Percentiles rank a stretch among this genome's conserved stretches.
Evolutionary conservation across 2,797 vertebrate genomes (phyloP).

Genomic region (Sebastolobus altivelis): DNA sequence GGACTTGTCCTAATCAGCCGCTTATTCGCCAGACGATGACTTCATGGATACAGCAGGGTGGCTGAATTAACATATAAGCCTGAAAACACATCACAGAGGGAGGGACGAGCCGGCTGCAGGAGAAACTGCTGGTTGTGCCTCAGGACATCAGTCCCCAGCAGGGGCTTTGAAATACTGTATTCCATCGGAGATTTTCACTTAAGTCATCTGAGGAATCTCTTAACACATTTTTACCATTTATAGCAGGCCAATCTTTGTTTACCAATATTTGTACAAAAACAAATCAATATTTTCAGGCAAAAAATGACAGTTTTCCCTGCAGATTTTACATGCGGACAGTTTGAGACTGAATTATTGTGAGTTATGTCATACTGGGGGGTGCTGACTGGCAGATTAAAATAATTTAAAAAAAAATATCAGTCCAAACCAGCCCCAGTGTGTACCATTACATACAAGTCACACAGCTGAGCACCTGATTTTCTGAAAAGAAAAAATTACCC

Average conservation of each 20-base stretch:
- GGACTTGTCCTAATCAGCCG: slow-evolving; percentile 66
- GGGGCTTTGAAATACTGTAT: slow-evolving; percentile 6
- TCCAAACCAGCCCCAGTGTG: no score
- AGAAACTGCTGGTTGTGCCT: slow-evolving; percentile 42
- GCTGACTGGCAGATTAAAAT: no score
- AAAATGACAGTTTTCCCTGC: not conserved
- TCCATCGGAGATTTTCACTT: not conserved
- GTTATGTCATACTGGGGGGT: not conserved
- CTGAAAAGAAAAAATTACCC: not conserved
- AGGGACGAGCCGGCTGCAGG: slow-evolving; percentile 34
- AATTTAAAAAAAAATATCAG: not conserved
- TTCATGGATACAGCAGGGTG: slow-evolving; percentile 67
- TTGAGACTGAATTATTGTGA: not conserved
- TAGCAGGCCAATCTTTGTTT: not conserved
- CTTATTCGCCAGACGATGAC: slow-evolving; percentile 77
- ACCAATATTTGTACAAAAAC: not conserved
- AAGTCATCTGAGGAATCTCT: slow-evolving; percentile 3
- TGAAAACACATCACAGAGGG: slow-evolving; percentile 62
- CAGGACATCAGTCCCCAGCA: slow-evolving; percentile 29
- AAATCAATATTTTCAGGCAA: not conserved
- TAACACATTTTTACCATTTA: not conserved
- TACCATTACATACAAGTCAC: not conserved
- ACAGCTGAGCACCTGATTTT: not conserved
- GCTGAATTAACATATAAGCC: slow-evolving; percentile 71
- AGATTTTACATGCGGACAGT: not conserved